A percentile compares a stretch with the other conserved stretches of the same genome.
These are phyloP conservation scores for Coracopsis vasa DNA, from an alignment of 2,113 vertebrate species.

Conservation along the genomic window DNA sequence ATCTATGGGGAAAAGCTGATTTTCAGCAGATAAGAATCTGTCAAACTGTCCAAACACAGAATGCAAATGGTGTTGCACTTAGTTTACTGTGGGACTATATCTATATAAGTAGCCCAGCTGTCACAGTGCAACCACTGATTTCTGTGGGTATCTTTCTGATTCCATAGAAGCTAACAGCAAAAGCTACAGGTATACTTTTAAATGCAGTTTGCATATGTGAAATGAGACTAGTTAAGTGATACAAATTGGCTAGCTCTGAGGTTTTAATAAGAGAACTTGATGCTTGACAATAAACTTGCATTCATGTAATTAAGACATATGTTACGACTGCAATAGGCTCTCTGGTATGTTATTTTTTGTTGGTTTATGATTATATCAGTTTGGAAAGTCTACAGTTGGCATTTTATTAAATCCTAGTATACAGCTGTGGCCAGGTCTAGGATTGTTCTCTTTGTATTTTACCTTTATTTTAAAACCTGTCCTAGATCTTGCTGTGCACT, in stretches of 20 bases:
- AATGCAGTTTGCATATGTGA: not conserved
- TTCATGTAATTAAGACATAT: slow-evolving; percentile 34
- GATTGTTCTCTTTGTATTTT: not conserved
- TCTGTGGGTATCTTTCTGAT: not conserved
- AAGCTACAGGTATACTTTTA: not conserved
- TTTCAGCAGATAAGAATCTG: not conserved
- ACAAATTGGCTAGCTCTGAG: not conserved
- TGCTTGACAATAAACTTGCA: not conserved
- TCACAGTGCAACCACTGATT: not conserved
- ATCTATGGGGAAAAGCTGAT: not conserved
- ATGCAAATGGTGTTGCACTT: not conserved
- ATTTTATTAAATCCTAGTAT: not conserved
- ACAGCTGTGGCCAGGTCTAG: accelerated
- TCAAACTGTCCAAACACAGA: not conserved
- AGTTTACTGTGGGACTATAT: accelerated
- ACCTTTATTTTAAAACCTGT: not conserved
- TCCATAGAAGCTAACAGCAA: not conserved
- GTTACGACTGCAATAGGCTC: not conserved
- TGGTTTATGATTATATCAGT: not conserved
- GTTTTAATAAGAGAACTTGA: not conserved
- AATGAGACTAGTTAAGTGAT: not conserved
- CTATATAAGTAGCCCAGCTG: accelerated
- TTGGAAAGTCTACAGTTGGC: not conserved
- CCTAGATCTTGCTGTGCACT: not conserved
- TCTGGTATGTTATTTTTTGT: not conserved